Evolutionary conservation across 2,797 vertebrate genomes (phyloP).

Genomic region (Acropternis orthonyx): DNA sequence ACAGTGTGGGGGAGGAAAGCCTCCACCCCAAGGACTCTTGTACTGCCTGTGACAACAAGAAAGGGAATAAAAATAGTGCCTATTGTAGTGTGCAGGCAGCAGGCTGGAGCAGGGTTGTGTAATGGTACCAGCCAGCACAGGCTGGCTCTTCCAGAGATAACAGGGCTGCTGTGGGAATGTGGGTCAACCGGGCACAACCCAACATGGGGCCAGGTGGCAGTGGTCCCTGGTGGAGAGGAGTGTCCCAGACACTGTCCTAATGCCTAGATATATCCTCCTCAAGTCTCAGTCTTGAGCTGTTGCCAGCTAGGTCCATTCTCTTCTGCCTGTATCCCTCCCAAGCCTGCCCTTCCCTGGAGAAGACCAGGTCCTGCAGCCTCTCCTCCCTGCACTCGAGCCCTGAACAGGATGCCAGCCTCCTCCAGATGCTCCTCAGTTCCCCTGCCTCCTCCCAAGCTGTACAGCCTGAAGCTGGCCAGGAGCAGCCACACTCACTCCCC

Average conservation of each 20-base stretch:
- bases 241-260: not conserved
- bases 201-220: not conserved
- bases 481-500: not conserved
- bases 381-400: not conserved
- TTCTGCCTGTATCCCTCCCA: not conserved
- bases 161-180: rapidly evolving
- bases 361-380: not conserved
- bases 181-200: not conserved
- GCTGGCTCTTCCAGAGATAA: not conserved
- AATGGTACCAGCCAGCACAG: not conserved
- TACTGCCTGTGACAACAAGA: not conserved
- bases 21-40: not conserved
- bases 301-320: not conserved
- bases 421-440: not conserved
- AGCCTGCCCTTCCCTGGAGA: not conserved
- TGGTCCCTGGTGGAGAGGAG: not conserved
- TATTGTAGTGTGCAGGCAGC: slow-evolving; percentile 5
- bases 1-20: not conserved
- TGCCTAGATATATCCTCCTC: not conserved
- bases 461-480: not conserved
- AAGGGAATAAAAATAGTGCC: slow-evolving; percentile 45
- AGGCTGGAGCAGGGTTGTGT: not conserved
- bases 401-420: not conserved
- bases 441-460: not conserved
- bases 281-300: not conserved